Evolutionary conservation across 2,113 vertebrate genomes (phyloP), one percentile per base, ranked within the genome.

Genomic region (Thomomys bottae): DNA sequence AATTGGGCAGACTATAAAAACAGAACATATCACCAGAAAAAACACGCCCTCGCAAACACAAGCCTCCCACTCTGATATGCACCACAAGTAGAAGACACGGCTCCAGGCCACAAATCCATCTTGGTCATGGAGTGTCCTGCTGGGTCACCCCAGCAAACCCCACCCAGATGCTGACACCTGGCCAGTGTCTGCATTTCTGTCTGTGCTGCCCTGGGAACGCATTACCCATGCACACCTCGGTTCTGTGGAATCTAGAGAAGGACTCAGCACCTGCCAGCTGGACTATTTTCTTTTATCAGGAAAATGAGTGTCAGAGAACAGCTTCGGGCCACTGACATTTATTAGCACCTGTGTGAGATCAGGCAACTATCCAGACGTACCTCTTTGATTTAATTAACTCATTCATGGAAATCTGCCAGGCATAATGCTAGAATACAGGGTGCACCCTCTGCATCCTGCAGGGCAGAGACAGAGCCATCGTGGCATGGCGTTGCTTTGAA

Each of bases 401-500:
- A 5, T 64, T 20, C 18, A 34, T 38, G 28, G 24, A 18, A 71
- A n/a, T 5, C 5, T 2, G 8, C 36, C 34, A 17, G 54, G 28
- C 15, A 4, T 1, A 0, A 30, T 11, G 24, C n/a, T 57, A 17
- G 64, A 34, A 32, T 9, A 1, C 0, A 3, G 23, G 7, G 1
- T 42, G 17, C 2, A 11, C 3, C 21, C 12, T 49, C 1, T 0
- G 5, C 32, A 11, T 40, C 17, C 63, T 34, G 3, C 30, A 2
- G 26, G 0, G 1, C 21, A 2, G 26, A 32, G 26, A 5, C 18
- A 12, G 12, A 61, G 12, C 10, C 36, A 0, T 0, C 0, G 23
- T 2, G 3, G 7, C 71, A 28, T 3, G 49, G 11, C n/a, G 2
- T 1, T 0, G 3, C 9, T 2, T 2, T 3, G n/a, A 30, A 3